phyloP scores from a whole-genome alignment of 2,888 invertebrate species.

The Agelastica alni region DNA sequence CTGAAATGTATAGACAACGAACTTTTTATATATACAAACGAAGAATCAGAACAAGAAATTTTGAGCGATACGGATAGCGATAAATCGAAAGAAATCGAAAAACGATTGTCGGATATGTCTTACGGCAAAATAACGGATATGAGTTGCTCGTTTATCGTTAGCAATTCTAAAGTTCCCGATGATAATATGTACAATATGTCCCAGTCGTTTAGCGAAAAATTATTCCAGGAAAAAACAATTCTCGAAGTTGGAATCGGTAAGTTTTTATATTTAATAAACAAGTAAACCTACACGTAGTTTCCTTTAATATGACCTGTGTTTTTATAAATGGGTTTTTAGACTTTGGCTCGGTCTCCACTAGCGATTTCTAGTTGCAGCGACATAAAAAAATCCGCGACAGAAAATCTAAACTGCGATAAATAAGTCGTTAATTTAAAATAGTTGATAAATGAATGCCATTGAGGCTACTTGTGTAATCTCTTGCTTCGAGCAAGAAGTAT shows the following conservation, averaged over 20 bases:
- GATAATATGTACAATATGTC: conserved; percentile 53
- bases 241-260: conserved; percentile 51
- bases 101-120: conserved; percentile 39
- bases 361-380: too few relatives aligned
- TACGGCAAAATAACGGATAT: conserved; percentile 46
- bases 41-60: conserved; percentile 53
- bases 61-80: conserved; percentile 60
- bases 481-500: too few relatives aligned
- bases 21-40: conserved; percentile 56
- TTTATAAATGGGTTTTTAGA: background rate
- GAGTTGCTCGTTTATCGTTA: conserved; percentile 54
- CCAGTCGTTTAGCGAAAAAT: conserved; percentile 55
- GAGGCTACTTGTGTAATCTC: too few relatives aligned
- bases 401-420: too few relatives aligned
- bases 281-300: too few relatives aligned
- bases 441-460: too few relatives aligned
- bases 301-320: too few relatives aligned
- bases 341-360: too few relatives aligned
- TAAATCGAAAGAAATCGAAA: conserved; percentile 60
- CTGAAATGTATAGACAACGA: conserved; percentile 70
- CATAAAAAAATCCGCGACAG: too few relatives aligned
- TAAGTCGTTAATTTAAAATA: too few relatives aligned
- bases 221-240: conserved; percentile 54
- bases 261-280: too few relatives aligned
- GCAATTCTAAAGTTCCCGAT: conserved; percentile 44